Evolutionary conservation across 1,140 invertebrate species (phyloP), one percentile per base, ranked within the genome.

Genomic region (Oedothorax gibbosus): DNA sequence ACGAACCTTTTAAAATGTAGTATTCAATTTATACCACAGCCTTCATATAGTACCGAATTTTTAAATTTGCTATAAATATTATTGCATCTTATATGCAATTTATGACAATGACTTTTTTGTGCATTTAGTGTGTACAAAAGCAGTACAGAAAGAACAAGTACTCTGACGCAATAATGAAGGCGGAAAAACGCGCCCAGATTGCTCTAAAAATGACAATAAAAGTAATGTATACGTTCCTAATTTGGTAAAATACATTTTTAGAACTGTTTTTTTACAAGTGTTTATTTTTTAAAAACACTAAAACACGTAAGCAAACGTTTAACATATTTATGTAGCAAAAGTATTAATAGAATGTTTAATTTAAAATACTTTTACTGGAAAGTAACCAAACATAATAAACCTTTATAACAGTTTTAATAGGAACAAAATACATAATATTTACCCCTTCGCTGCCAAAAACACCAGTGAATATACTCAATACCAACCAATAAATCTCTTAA

Each of bases 201-300:
- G 54, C 72, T 14, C 20, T 75, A 14, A 75, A 75, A 60, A 75
- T 75, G 72, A 4, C 72, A 21, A 56, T 60, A 9, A 75, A 75
- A 18, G 72, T 75, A n/a, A 75, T 57, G 57, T 75, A 75, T n/a
- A n/a, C 11, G 11, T 9, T 21, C 21, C 57, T 7, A 3, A 57
- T 21, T 6, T 8, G n/a, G 20, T 57, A 49, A 35, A 14, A 18
- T 66, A 20, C 4, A 66, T 21, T 9, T 18, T 66, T 66, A 5
- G 18, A 66, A 35, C 35, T 5, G 2, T 60, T 3, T 6, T 14
- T 60, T 14, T n/a, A 14, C n/a, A 60, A 14, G 4, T 60, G 3
- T 60, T 14, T 7, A 60, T n/a, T 6, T 60, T 60, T 60, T 12
- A 6, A 4, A 15, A 15, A 12, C n/a, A 51, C 49, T 7, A 11